Evolutionary conservation across 2,113 vertebrate genomes (phyloP).

Genomic region (Actenoides hombroni): DNA sequence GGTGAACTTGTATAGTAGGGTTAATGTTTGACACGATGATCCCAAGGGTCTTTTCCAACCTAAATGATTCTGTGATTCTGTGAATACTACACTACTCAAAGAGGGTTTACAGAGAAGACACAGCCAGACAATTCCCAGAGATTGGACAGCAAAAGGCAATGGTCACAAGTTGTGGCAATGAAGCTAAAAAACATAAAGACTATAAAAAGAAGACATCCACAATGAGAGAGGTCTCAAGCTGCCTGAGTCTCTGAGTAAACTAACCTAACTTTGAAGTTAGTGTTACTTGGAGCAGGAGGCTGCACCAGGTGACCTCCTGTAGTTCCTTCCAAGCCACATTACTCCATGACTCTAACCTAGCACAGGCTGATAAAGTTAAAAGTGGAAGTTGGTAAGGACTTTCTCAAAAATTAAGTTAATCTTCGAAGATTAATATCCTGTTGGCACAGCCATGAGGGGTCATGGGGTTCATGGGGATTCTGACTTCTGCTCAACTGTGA

Average conservation of each 20-base stretch:
- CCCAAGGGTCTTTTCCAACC: too few species aligned
- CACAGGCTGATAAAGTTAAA: neutral
- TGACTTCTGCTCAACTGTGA: neutral
- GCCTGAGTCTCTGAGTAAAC: neutral
- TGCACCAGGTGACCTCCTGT: neutral
- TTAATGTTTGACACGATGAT: too few species aligned
- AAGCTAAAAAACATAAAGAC: neutral
- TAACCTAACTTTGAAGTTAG: neutral
- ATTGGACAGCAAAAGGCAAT: neutral
- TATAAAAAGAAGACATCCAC: neutral
- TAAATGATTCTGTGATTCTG: too few species aligned
- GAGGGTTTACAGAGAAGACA: neutral
- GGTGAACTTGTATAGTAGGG: too few species aligned
- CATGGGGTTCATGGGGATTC: neutral
- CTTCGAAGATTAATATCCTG: neutral
- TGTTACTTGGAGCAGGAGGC: neutral
- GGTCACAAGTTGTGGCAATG: neutral
- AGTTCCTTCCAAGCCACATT: neutral
- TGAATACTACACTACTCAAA: neutral
- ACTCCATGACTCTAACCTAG: neutral
- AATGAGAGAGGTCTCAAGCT: neutral
- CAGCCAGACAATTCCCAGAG: neutral
- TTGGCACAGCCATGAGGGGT: neutral
- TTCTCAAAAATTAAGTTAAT: neutral
- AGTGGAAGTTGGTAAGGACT: neutral